Base-by-base conservation (phyloP, 2,888 invertebrate genomes). In the Deladenus siricidicola region DNA sequence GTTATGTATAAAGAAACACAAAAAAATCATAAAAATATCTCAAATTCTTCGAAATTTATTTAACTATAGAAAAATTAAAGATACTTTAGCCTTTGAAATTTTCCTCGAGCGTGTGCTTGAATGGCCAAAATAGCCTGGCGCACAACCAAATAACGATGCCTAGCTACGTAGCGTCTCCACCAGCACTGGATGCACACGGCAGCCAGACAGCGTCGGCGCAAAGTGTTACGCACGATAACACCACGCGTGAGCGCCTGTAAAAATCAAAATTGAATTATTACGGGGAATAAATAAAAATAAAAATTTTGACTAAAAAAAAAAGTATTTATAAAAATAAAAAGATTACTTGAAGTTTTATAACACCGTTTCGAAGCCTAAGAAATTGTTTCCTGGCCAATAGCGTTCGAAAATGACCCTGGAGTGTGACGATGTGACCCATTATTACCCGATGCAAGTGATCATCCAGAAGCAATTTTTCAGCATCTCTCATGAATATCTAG, bases 401-500 rank as follows among this genome's bases (percentile, higher is more conserved):
- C 0, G 88, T 86, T 43, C 90, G 84, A 81, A 89, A 89, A 64
- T 64, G 69, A 21, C 89, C 83, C 82, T 94, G 93, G 73, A 94
- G 88, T 19, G 87, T 86, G 66, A 90, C 87, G 75, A 93, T 92
- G 73, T 89, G 88, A 57, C 88, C 87, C 85, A 93, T 89, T 70
- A 93, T 91, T 24, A 70, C 57, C 14, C 90, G 88, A 80, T 94
- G 93, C 56, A 94, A 83, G 70, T 88, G 86, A 78, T 89, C 89
- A 79, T 94, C 93, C 67, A 93, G 82, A 79, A 89, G 88, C 72
- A 89, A 86, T 81, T 93, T 92, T 80, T 93, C 91, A 29, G 89
- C 88, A 80, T 93, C 93, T 44, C 93, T 85, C 83, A 93, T 85
- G 80, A 92, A 93, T 66, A 93, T 80, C 82, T 82, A 67, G 52